A percentile compares a stretch with the other conserved stretches of the same genome.
phyloP scores from a whole-genome alignment of 2,888 invertebrate genomes.

The Apamea crenata region DNA sequence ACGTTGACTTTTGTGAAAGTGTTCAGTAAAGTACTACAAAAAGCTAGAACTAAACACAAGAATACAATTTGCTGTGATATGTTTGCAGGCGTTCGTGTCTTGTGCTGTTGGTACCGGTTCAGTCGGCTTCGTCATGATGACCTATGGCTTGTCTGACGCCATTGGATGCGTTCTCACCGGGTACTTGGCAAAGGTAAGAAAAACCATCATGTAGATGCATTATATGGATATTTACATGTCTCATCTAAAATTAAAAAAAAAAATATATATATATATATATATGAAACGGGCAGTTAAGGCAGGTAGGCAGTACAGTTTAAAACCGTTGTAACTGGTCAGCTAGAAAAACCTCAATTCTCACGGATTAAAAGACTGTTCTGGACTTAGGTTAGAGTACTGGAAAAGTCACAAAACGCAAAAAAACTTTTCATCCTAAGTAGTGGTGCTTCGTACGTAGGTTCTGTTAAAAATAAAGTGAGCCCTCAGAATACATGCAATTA shows the following conservation, averaged over 20 bases:
- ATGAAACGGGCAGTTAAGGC: not conserved
- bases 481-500: too few relatives aligned
- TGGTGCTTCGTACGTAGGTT: not conserved
- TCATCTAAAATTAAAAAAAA: not conserved
- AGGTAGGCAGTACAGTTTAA: too few relatives aligned
- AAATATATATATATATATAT: too few relatives aligned
- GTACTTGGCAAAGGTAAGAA: slow-evolving; percentile 81
- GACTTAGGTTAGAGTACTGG: too few relatives aligned
- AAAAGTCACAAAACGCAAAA: not conserved
- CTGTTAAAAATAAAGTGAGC: too few relatives aligned
- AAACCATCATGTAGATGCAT: not conserved
- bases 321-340: not conserved
- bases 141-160: slow-evolving; percentile 91
- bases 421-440: not conserved
- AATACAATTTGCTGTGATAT: slow-evolving; percentile 28
- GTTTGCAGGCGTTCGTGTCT: slow-evolving; percentile 89
- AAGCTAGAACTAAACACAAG: not conserved
- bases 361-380: not conserved
- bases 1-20: not conserved
- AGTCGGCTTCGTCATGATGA: slow-evolving; percentile 93
- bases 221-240: not conserved
- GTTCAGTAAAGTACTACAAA: not conserved
- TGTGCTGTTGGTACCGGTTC: slow-evolving; percentile 91
- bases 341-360: not conserved
- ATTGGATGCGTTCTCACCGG: slow-evolving; percentile 89